These are phyloP conservation scores for Lasius fuliginosus DNA, from an alignment of 2,888 invertebrate genomes.

Conservation along the genomic window DNA sequence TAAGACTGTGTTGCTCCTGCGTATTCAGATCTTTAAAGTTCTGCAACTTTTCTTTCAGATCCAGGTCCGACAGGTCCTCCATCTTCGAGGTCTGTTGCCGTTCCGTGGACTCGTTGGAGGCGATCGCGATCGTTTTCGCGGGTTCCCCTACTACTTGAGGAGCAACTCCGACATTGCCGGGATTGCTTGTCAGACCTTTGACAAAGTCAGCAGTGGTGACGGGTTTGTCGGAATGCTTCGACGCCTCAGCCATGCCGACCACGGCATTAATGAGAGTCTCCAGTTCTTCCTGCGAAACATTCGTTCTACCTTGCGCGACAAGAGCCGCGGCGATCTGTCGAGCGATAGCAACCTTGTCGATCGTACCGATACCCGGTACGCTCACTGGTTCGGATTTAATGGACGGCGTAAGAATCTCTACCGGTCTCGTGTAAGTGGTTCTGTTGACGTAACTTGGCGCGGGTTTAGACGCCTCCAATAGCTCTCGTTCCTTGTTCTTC, in stretches of 20 bases:
- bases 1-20: conserved; percentile 94
- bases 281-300: conserved; percentile 93
- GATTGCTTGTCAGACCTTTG: conserved; percentile 80
- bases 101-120: conserved; percentile 27
- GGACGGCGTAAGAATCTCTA: conserved; percentile 71
- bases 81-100: conserved; percentile 86
- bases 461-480: conserved; percentile 78
- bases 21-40: conserved; percentile 93
- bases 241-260: conserved; percentile 90
- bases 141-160: conserved; percentile 37
- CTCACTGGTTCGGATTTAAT: conserved; percentile 87
- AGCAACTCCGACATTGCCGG: conserved; percentile 52
- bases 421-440: conserved; percentile 74
- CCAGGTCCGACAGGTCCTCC: conserved; percentile 93
- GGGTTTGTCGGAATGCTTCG: conserved; percentile 87
- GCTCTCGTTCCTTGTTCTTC: conserved; percentile 79
- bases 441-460: conserved; percentile 73
- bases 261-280: conserved; percentile 94
- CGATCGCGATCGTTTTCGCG: background rate
- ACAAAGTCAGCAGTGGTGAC: conserved; percentile 87
- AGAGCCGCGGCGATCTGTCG: conserved; percentile 93
- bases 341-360: conserved; percentile 93
- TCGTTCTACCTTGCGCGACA: conserved; percentile 92
- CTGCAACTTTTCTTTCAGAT: conserved; percentile 92
- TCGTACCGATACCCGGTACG: conserved; percentile 91